Evolutionary conservation across 2,113 vertebrate genomes (phyloP).

Genomic region (Desmodus rotundus): DNA sequence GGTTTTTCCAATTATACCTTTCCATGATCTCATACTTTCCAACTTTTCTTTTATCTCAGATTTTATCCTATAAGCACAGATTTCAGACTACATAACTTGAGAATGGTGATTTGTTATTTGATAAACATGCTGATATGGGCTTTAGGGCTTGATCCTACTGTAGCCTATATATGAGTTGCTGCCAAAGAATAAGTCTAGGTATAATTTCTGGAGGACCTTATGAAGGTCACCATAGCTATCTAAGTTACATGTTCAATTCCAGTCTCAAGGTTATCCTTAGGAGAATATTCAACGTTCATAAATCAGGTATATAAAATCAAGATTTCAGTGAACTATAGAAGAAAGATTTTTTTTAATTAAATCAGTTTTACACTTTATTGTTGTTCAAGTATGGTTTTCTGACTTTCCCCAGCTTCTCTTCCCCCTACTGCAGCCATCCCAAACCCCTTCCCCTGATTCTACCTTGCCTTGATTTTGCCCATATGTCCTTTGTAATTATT

Average conservation of each 20-base stretch:
- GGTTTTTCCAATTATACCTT: background rate
- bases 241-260: background rate
- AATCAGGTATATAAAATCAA: background rate
- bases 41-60: background rate
- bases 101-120: background rate
- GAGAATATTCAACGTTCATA: background rate
- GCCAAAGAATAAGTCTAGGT: background rate
- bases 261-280: background rate
- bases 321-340: background rate
- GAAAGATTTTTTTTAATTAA: background rate
- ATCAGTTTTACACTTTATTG: background rate
- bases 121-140: background rate
- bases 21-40: background rate
- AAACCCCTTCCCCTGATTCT: too few species aligned
- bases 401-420: background rate
- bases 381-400: too few species aligned
- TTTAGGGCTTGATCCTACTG: background rate
- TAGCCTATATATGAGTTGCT: background rate
- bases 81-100: background rate
- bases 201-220: background rate
- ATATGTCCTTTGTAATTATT: too few species aligned
- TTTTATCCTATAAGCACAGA: background rate
- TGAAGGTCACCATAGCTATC: background rate
- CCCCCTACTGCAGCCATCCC: too few species aligned
- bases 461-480: too few species aligned